Conservation (phyloP, 2,888 invertebrate species). For the Rhogogaster chlorosoma region DNA sequence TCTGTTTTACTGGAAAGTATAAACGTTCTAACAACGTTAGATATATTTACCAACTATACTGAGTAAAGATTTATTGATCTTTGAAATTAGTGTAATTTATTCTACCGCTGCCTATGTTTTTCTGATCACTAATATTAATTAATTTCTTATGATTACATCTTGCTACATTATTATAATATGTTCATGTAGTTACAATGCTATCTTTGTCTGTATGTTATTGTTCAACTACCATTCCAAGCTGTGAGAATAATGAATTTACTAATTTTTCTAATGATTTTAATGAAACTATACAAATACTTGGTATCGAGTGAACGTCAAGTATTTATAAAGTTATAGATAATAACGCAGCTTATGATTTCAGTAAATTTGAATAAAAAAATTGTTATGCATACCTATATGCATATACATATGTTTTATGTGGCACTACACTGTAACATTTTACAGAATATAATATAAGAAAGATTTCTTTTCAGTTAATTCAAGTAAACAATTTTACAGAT, state of each 20-base stretch:
- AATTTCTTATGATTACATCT: conserved; percentile 17
- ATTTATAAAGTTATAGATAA: conserved; percentile 3
- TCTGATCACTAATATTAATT: conserved; percentile 8
- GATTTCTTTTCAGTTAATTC: neutral
- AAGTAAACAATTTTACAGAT: neutral
- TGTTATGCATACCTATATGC: neutral
- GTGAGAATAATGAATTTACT: neutral
- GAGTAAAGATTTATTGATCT: conserved; percentile 26
- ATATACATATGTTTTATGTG: neutral
- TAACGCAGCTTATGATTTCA: neutral
- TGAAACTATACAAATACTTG: conserved; percentile 32
- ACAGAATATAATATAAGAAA: conserved; percentile 20
- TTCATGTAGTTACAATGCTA: conserved; percentile 16
- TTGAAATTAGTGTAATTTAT: neutral
- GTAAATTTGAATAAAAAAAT: conserved; percentile 28
- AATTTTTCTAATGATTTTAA: neutral
- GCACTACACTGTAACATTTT: conserved; percentile 29
- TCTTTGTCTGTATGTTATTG: conserved; percentile 13
- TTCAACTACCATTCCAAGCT: neutral
- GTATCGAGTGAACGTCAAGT: neutral
- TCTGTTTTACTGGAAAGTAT: conserved; percentile 11
- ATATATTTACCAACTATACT: conserved; percentile 43
- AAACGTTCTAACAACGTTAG: conserved; percentile 34
- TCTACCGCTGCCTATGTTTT: conserved; percentile 25
- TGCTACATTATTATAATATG: neutral